Evolutionary conservation across 1,140 invertebrate genomes (phyloP).

Genomic region (Rhizoglyphus robini): DNA sequence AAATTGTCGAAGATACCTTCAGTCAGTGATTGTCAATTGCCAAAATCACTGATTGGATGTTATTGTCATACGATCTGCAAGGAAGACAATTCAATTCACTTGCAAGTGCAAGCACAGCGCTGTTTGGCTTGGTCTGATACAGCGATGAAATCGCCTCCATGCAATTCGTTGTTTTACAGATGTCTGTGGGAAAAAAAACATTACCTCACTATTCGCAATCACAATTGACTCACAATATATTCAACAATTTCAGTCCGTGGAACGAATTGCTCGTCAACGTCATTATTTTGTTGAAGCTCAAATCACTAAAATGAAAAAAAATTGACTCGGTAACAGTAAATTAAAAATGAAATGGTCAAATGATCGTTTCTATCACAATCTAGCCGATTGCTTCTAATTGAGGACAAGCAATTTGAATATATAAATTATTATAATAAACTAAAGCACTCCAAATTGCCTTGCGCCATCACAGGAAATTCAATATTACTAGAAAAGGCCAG

Average conservation of each 20-base stretch:
- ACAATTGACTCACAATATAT: conserved; percentile 52
- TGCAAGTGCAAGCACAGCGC: too few species aligned
- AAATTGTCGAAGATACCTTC: conserved; percentile 92
- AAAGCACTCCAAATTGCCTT: background rate
- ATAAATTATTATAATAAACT: too few species aligned
- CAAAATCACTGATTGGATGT: conserved; percentile 92
- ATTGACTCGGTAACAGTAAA: too few species aligned
- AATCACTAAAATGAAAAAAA: conserved; percentile 54
- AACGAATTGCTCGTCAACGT: conserved; percentile 74
- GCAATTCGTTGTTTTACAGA: conserved; percentile 83
- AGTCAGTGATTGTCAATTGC: too few species aligned
- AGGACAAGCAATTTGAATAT: background rate
- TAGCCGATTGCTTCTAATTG: background rate
- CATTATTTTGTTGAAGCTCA: conserved; percentile 79
- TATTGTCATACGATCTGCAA: conserved; percentile 91
- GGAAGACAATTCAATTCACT: too few species aligned
- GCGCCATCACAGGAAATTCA: too few species aligned
- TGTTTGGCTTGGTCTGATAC: too few species aligned
- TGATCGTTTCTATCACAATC: too few species aligned
- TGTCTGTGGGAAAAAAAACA: conserved; percentile 44
- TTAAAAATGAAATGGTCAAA: too few species aligned
- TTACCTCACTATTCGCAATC: background rate
- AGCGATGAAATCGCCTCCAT: too few species aligned
- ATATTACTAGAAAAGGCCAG: too few species aligned
- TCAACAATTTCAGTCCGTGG: conserved; percentile 60